phyloP scores from a whole-genome alignment of 2,113 vertebrate genomes.

The Corythoichthys intestinalis region DNA sequence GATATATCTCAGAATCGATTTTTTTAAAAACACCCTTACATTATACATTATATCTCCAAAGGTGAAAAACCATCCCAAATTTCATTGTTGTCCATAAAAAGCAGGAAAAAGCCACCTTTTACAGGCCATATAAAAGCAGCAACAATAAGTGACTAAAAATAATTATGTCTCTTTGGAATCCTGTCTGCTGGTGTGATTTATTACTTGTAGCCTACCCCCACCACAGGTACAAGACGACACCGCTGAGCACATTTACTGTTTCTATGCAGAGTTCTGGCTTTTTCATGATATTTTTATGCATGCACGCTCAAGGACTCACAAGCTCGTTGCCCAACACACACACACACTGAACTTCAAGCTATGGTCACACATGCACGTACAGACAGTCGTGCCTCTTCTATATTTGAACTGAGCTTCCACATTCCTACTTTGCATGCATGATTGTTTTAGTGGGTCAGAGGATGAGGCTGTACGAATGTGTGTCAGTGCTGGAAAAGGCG shows the following conservation, averaged over 20 bases:
- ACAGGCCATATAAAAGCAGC: background rate
- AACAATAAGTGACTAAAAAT: constrained; percentile 39
- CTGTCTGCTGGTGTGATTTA: constrained; percentile 54
- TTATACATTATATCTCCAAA: background rate
- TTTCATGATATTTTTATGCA: constrained; percentile 45
- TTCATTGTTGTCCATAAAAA: background rate
- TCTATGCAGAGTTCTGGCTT: constrained; percentile 27
- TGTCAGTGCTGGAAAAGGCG: constrained; percentile 50
- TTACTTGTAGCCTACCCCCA: constrained; percentile 25
- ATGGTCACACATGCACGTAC: background rate
- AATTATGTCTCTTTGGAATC: constrained; percentile 37
- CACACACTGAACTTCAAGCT: constrained; percentile 9
- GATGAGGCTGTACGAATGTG: constrained; percentile 43
- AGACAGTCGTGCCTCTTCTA: constrained; percentile 13
- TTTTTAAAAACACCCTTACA: too few species aligned
- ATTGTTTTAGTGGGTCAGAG: constrained; percentile 68
- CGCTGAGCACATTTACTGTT: constrained; percentile 20
- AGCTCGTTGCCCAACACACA: constrained; percentile 35
- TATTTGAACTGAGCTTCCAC: constrained; percentile 51
- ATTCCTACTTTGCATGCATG: constrained; percentile 56
- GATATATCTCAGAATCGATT: too few species aligned
- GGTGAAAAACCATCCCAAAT: background rate
- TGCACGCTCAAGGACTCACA: constrained; percentile 37
- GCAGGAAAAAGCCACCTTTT: background rate
- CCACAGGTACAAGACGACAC: constrained; percentile 34